phyloP scores from a whole-genome alignment of 2,113 vertebrate genomes.

The Lasiurus cinereus region DNA sequence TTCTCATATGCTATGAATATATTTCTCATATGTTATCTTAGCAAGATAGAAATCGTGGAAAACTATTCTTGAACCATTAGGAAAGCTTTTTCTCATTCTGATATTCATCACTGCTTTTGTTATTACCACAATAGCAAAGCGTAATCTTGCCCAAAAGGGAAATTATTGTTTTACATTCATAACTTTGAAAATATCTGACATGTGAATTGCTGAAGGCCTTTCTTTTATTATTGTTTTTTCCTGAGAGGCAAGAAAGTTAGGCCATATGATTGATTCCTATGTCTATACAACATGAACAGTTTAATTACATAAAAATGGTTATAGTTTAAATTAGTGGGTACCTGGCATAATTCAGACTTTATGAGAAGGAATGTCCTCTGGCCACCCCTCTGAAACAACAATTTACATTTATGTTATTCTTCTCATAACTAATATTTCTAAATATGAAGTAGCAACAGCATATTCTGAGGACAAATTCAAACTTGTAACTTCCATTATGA shows the following conservation, averaged over 20 bases:
- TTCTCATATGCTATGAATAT: not conserved
- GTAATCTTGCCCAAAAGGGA: conserved; percentile 78
- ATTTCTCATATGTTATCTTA: not conserved
- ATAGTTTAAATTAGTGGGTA: conserved; percentile 73
- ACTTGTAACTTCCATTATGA: conserved; percentile 39
- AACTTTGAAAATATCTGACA: conserved; percentile 75
- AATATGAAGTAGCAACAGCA: conserved; percentile 66
- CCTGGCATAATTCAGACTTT: conserved; percentile 67
- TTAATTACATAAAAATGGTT: conserved; percentile 79
- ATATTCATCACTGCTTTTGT: conserved; percentile 73
- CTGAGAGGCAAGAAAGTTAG: conserved; percentile 41
- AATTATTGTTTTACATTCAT: conserved; percentile 78
- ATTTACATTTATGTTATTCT: conserved; percentile 77
- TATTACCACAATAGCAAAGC: conserved; percentile 61
- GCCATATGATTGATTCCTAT: conserved; percentile 62
- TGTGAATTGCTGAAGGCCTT: conserved; percentile 72
- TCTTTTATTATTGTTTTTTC: conserved; percentile 54
- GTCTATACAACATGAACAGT: conserved; percentile 66
- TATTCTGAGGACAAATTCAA: conserved; percentile 27
- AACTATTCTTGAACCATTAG: conserved; percentile 51
- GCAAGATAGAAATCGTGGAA: conserved; percentile 15
- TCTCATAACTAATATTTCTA: conserved; percentile 64
- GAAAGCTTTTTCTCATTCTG: conserved; percentile 64
- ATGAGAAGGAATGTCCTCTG: conserved; percentile 60
- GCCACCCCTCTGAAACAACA: conserved; percentile 61